A percentile compares a stretch with the other conserved stretches of the same genome.
Conservation (phyloP, 2,113 vertebrate genomes). For the Egretta garzetta region DNA sequence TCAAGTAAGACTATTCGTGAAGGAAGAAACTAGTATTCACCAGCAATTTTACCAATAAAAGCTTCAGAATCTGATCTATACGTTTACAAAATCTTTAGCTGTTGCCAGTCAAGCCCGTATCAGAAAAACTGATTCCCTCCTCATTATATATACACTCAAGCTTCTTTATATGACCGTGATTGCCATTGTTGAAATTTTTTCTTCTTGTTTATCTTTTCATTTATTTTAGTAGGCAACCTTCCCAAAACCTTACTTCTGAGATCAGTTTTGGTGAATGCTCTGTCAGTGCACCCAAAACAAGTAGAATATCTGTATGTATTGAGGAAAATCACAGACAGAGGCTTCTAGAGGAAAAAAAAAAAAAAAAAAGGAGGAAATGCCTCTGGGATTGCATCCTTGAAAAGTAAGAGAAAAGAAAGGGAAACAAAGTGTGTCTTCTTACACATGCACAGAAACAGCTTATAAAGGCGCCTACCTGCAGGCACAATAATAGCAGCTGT, state of each 20-base stretch:
- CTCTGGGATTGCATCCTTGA: neutral
- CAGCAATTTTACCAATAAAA: neutral
- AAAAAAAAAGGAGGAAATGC: neutral
- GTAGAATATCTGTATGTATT: neutral
- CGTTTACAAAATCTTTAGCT: neutral
- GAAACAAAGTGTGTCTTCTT: neutral
- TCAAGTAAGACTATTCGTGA: neutral
- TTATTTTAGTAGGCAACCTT: neutral
- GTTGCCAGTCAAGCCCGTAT: neutral
- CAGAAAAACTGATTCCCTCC: neutral
- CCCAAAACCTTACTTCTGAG: neutral
- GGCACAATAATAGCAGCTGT: slow-evolving; percentile 61
- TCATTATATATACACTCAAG: neutral
- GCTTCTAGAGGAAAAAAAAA: neutral
- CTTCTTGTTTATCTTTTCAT: neutral
- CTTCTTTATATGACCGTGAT: rapidly evolving
- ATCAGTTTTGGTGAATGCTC: neutral
- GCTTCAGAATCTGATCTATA: neutral
- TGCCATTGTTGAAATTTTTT: neutral
- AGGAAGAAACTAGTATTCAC: neutral
- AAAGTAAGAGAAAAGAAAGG: neutral
- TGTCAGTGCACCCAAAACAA: neutral
- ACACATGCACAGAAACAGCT: neutral
- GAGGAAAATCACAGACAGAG: neutral
- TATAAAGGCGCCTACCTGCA: slow-evolving; percentile 25